Evolutionary conservation across 2,113 vertebrate genomes (phyloP), one percentile per base, ranked within the genome.

Genomic region (Pithys albifrons): DNA sequence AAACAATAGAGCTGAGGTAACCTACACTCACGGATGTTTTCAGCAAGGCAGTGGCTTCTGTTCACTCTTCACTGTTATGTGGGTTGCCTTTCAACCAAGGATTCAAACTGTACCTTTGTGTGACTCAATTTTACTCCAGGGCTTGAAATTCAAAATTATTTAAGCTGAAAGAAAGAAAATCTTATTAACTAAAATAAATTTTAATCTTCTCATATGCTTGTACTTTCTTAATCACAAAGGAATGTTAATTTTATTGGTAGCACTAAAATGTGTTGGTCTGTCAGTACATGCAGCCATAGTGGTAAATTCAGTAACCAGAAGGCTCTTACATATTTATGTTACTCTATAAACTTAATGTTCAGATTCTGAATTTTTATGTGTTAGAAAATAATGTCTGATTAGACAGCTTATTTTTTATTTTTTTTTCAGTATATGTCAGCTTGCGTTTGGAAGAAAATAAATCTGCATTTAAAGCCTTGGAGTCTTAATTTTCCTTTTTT

Each of bases 371-470:
- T 70, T 79, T 89, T 85, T 83, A 51, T 91, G 12, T 84, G 24
- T 64, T 70, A 88, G 43, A n/a, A 91, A 94, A 64, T 20, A 54
- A 39, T 43, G 13, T 67, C 69, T 71, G 72, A 55, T 84, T 81
- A 81, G 69, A 64, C 33, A 90, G 14, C 19, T 77, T 54, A 9
- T 84, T 84, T 28, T 80, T 54, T 37, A 10, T 52, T 55, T 39
- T 58, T 78, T 79, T 79, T 46, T n/a, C 46, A 39, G 27, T 61
- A 65, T 65, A 19, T 66, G 17, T 84, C 79, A 91, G 27, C 43
- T 89, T 89, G 80, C 25, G 57, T 89, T 77, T 95, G 59, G 28
- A 87, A 87, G 89, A 94, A 92, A 95, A 93, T 93, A 93, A 96
- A 93, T 87, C n/a, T 84, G 23, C 19, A 71, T 71, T 92, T 95